Evolutionary conservation across 2,113 vertebrate species (phyloP).

Genomic region (Lethenteron camtschaticum): DNA sequence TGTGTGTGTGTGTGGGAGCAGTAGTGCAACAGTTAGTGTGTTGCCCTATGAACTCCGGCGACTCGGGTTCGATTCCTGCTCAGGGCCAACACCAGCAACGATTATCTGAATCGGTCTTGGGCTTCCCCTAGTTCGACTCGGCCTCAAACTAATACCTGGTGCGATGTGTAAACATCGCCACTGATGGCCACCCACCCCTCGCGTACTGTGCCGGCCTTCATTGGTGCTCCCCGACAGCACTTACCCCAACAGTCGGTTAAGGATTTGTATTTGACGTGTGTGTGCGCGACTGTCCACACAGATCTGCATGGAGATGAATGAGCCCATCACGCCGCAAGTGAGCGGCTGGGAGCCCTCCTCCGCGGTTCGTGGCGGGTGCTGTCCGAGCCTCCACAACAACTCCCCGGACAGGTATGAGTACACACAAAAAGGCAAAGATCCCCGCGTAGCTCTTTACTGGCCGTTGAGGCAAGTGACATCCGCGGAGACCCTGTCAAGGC

Average conservation of each 20-base stretch:
- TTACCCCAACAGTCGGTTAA: background rate
- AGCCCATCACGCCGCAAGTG: conserved; percentile 2
- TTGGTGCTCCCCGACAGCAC: background rate
- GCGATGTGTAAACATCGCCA: background rate
- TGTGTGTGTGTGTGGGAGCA: no score
- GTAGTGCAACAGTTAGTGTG: no score
- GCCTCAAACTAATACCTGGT: background rate
- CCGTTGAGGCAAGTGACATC: background rate
- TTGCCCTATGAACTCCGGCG: no score
- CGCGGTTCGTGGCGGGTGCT: conserved; percentile 7
- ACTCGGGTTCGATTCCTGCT: no score
- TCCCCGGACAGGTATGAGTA: conserved; percentile 3
- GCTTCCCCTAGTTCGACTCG: no score
- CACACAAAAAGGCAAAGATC: background rate
- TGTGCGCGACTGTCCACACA: background rate
- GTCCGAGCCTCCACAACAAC: conserved; percentile 3
- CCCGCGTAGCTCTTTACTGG: background rate
- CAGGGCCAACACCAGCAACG: no score
- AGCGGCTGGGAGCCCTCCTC: conserved; percentile 4
- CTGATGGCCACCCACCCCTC: background rate
- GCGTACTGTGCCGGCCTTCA: background rate
- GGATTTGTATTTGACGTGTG: background rate
- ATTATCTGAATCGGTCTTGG: no score
- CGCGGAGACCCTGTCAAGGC: background rate
- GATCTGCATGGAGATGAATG: conserved; percentile 9